Evolutionary conservation across 2,113 vertebrate genomes (phyloP).

Genomic region (Lagopus muta): DNA sequence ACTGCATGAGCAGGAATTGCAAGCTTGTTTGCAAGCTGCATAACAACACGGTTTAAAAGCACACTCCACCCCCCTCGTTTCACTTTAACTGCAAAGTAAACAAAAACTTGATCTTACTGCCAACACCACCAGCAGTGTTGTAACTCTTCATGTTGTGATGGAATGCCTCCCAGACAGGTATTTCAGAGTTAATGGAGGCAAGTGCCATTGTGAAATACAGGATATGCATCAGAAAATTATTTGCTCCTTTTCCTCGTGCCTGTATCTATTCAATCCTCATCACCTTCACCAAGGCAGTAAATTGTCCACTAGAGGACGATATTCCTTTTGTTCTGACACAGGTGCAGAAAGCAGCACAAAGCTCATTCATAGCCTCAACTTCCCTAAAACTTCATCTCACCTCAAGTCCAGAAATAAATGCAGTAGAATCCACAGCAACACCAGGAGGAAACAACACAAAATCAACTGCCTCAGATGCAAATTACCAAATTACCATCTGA

Average conservation of each 20-base stretch:
- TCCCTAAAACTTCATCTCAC: neutral
- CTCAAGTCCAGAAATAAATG: neutral
- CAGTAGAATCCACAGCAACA: neutral
- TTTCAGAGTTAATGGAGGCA: neutral
- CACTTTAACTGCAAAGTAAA: neutral
- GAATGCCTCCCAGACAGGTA: neutral
- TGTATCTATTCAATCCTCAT: neutral
- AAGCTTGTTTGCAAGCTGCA: neutral
- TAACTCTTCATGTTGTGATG: neutral
- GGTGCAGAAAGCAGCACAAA: neutral
- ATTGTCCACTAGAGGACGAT: neutral
- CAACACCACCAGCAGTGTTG: neutral
- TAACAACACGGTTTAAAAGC: neutral
- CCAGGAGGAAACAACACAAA: neutral
- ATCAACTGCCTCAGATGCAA: neutral
- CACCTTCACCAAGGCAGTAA: neutral
- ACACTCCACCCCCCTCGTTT: neutral
- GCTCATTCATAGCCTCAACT: neutral
- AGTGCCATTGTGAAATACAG: neutral
- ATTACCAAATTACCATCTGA: neutral
- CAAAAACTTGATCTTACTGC: neutral
- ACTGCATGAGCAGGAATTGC: no score
- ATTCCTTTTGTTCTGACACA: neutral
- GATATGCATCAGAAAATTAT: neutral
- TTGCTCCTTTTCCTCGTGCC: neutral